Evolutionary conservation across 2,888 invertebrate species (phyloP).

Genomic region (Philaethria dido): DNA sequence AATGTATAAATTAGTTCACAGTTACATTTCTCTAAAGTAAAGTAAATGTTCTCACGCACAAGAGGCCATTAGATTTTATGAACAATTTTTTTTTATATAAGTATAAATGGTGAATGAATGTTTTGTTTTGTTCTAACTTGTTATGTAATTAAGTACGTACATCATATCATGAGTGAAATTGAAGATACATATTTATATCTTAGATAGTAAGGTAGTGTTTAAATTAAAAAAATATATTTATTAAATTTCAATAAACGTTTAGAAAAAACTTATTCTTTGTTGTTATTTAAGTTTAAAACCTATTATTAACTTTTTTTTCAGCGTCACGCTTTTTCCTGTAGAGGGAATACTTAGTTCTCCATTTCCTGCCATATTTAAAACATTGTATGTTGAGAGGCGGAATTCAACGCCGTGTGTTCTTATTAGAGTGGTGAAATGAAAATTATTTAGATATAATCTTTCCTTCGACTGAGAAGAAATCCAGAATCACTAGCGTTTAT

Average conservation of each 20-base stretch:
- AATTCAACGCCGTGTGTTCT: no score
- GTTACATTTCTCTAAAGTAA: background rate
- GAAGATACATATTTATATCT: constrained; percentile 40
- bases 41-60: constrained; percentile 4
- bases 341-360: no score
- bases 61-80: constrained; percentile 1
- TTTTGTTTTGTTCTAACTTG: background rate
- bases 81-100: constrained; percentile 6
- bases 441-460: no score
- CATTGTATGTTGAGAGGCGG: no score
- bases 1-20: background rate
- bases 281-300: background rate
- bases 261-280: constrained; percentile 48
- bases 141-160: constrained; percentile 47
- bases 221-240: constrained; percentile 43
- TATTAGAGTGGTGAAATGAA: no score
- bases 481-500: no score
- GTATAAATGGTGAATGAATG: background rate
- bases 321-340: no score
- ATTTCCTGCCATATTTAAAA: no score
- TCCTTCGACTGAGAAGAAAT: no score
- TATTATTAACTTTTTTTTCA: no score
- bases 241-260: constrained; percentile 43
- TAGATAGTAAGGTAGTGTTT: constrained; percentile 42
- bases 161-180: constrained; percentile 61